phyloP scores from a whole-genome alignment of 2,888 invertebrate genomes.

The Bellardia bayeri region DNA sequence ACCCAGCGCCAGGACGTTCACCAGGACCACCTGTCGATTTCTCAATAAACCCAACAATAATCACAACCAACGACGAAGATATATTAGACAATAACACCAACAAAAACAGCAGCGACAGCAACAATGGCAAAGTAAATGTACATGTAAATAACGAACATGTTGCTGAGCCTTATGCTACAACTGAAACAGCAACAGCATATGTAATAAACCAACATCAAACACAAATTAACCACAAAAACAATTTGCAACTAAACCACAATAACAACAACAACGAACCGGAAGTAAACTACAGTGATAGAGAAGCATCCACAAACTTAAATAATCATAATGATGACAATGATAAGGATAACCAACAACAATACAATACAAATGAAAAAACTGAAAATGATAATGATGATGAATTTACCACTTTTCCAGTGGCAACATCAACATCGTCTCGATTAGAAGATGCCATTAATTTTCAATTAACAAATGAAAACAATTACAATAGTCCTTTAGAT shows the following conservation, averaged over 20 bases:
- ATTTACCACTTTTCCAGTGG: constrained; percentile 30
- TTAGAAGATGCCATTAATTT: constrained; percentile 61
- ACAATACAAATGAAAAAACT: background rate
- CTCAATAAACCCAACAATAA: background rate
- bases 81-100: constrained; percentile 44
- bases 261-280: constrained; percentile 62
- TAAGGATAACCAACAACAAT: constrained; percentile 2
- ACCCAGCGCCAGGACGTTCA: constrained; percentile 88
- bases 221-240: constrained; percentile 45
- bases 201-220: constrained; percentile 1
- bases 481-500: constrained; percentile 23
- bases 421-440: constrained; percentile 21
- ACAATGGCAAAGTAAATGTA: background rate
- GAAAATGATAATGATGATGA: constrained; percentile 21
- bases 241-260: constrained; percentile 46
- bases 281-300: constrained; percentile 30
- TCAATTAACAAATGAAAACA: constrained; percentile 67
- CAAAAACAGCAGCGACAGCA: constrained; percentile 35
- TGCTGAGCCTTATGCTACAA: constrained; percentile 19
- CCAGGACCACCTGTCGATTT: constrained; percentile 87
- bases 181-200: constrained; percentile 3
- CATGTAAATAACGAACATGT: constrained; percentile 26
- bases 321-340: constrained; percentile 26
- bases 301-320: constrained; percentile 37
- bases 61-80: constrained; percentile 12